Evolutionary conservation across 1,140 invertebrate species (phyloP).

Genomic region (Eciton burchellii): DNA sequence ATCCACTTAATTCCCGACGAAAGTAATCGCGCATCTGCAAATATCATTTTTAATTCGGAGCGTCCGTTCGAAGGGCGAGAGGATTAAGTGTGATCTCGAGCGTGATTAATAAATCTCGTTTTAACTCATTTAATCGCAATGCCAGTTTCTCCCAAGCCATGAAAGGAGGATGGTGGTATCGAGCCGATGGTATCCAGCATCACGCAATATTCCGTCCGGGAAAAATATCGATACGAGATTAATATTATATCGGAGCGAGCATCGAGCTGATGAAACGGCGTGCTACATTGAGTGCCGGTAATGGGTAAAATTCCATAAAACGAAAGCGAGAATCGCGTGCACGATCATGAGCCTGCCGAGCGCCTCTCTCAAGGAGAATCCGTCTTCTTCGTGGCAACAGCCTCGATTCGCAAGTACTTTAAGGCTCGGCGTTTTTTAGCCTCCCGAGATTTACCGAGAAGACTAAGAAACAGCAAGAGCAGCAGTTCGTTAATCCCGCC

Average conservation of each 20-base stretch:
- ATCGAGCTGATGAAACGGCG: conserved; percentile 31
- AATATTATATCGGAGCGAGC: conserved; percentile 18
- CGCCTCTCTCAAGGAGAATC: neutral
- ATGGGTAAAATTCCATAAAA: conserved; percentile 44
- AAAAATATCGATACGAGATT: conserved; percentile 27
- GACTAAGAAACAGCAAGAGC: conserved; percentile 9
- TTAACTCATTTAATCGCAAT: conserved; percentile 44
- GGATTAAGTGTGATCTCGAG: conserved; percentile 12
- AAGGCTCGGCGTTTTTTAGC: conserved; percentile 11
- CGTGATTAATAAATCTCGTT: conserved; percentile 38
- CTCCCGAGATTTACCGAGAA: conserved; percentile 51
- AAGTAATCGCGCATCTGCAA: conserved; percentile 8
- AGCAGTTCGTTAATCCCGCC: conserved; percentile 37
- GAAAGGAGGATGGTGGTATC: conserved; percentile 14
- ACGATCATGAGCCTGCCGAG: neutral
- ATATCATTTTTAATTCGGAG: neutral
- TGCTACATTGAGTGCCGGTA: conserved; percentile 23
- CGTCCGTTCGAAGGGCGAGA: neutral
- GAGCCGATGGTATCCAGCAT: neutral
- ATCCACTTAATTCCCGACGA: neutral
- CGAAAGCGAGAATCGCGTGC: conserved; percentile 32
- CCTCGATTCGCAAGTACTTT: conserved; percentile 42
- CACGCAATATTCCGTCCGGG: neutral
- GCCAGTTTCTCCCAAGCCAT: conserved; percentile 18
- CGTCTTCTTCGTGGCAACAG: conserved; percentile 14